These are phyloP conservation scores for Zophobas atratus DNA, from an alignment of 1,140 invertebrate species.

Conservation along the genomic window DNA sequence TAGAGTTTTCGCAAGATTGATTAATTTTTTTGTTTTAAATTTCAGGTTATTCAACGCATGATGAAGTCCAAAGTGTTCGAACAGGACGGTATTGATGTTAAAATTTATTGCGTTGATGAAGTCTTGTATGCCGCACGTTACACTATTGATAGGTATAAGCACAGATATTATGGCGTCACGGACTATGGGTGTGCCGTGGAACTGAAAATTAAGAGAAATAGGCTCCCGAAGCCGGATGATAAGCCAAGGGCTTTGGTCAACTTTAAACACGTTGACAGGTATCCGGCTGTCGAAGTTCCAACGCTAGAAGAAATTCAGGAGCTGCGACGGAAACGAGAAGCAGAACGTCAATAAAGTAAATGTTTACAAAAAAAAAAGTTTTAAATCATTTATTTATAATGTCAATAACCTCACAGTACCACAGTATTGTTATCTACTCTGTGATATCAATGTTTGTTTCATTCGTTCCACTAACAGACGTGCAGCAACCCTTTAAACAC, in stretches of 20 bases:
- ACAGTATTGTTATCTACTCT: too few species aligned
- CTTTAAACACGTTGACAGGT: constrained; percentile 34
- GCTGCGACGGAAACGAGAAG: too few species aligned
- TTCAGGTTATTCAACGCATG: constrained; percentile 70
- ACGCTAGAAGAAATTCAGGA: too few species aligned
- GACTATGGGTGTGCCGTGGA: constrained; percentile 59
- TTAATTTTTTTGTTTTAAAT: neutral
- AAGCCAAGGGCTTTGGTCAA: constrained; percentile 24
- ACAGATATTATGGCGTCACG: constrained; percentile 60
- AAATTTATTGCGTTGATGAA: constrained; percentile 71
- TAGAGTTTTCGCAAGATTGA: neutral
- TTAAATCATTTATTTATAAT: too few species aligned
- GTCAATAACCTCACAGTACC: too few species aligned
- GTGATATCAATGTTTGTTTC: too few species aligned
- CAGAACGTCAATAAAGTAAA: too few species aligned
- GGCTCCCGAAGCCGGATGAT: constrained; percentile 33
- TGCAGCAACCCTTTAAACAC: too few species aligned
- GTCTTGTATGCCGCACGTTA: constrained; percentile 70
- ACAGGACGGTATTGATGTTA: constrained; percentile 72
- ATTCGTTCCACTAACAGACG: too few species aligned
- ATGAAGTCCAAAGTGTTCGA: constrained; percentile 68
- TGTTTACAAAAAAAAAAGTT: too few species aligned
- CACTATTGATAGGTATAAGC: constrained; percentile 63
- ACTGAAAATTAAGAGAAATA: constrained; percentile 61
- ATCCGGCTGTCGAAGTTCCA: neutral